phyloP scores from a whole-genome alignment of 2,888 invertebrate genomes.

The Drosophila nigricruria region DNA sequence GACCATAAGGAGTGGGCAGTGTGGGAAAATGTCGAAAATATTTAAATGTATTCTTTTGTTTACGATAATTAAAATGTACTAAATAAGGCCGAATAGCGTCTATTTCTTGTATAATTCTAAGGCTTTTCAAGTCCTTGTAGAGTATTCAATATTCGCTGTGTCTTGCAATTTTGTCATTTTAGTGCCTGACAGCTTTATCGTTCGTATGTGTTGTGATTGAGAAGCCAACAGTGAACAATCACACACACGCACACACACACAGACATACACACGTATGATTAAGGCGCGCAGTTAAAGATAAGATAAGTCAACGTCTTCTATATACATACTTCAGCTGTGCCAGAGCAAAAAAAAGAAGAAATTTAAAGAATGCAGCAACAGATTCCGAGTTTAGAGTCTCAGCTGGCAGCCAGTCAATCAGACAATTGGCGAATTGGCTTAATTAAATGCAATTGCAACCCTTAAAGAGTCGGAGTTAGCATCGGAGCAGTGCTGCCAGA shows the following conservation, averaged over 20 bases:
- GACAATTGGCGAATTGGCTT: conserved; percentile 52
- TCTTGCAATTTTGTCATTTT: conserved; percentile 20
- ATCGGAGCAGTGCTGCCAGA: too few species aligned
- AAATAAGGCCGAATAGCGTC: not conserved
- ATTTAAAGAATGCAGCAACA: conserved; percentile 34
- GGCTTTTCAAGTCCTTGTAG: not conserved
- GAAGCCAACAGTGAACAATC: conserved; percentile 35
- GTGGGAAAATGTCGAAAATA: conserved; percentile 22
- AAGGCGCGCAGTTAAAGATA: conserved; percentile 40
- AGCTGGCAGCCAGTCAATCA: conserved; percentile 5
- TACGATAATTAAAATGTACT: not conserved
- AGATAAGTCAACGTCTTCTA: conserved; percentile 46
- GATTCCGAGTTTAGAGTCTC: conserved; percentile 34
- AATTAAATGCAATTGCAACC: conserved; percentile 69
- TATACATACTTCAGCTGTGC: conserved; percentile 18
- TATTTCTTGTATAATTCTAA: not conserved
- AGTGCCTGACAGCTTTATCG: conserved; percentile 59
- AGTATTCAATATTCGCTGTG: not conserved
- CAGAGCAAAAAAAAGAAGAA: not conserved
- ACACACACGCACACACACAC: not conserved
- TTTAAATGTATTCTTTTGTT: not conserved
- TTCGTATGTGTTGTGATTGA: conserved; percentile 50
- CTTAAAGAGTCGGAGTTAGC: conserved; percentile 30
- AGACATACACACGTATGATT: conserved; percentile 17
- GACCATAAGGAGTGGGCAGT: conserved; percentile 6